These are phyloP conservation scores for Pachyseris speciosa DNA, from an alignment of 64 coral and sea anemone species.

Conservation along the genomic window DNA sequence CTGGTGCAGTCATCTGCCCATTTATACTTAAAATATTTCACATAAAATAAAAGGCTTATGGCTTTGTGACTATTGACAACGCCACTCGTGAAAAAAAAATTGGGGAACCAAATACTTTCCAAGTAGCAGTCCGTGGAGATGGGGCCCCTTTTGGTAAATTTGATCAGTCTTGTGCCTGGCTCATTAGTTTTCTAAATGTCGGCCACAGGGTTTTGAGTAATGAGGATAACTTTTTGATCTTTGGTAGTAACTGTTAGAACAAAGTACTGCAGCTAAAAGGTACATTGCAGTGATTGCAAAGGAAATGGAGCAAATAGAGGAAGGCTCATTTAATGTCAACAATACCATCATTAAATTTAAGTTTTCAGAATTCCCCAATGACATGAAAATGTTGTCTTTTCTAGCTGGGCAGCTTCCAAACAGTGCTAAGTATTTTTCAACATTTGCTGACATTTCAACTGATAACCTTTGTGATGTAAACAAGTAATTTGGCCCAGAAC, in stretches of 20 bases:
- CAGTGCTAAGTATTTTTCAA: slow-evolving; percentile 48
- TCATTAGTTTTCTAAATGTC: slow-evolving; percentile 39
- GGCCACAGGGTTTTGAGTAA: slow-evolving; percentile 15
- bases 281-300: background rate
- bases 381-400: slow-evolving; percentile 49
- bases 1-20: no score
- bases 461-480: background rate
- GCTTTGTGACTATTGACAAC: no score
- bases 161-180: slow-evolving; percentile 4
- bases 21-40: no score
- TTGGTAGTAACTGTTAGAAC: slow-evolving; percentile 36
- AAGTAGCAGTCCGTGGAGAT: slow-evolving; percentile 51
- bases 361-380: slow-evolving; percentile 40
- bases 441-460: slow-evolving; percentile 27
- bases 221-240: slow-evolving; percentile 39
- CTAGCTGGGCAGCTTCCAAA: slow-evolving; percentile 40
- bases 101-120: slow-evolving; percentile 47
- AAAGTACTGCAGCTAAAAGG: background rate
- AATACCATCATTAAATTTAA: background rate
- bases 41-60: no score
- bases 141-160: slow-evolving; percentile 56
- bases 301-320: slow-evolving; percentile 5
- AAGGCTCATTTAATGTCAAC: background rate
- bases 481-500: background rate
- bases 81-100: no score